These are phyloP conservation scores for Cephalopholis sonnerati DNA, from an alignment of 2,113 vertebrate species.

Conservation along the genomic window DNA sequence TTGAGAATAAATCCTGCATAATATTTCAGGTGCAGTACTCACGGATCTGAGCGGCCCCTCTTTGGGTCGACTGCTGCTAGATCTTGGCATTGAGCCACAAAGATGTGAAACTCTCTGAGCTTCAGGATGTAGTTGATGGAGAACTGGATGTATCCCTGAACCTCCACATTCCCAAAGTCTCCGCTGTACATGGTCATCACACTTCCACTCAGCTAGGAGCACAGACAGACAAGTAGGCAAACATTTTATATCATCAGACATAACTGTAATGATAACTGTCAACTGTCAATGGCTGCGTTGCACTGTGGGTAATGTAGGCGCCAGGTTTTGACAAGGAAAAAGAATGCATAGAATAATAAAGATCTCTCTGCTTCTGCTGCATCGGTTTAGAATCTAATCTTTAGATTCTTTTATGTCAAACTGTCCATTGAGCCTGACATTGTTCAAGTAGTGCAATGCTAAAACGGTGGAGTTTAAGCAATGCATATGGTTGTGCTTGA, in stretches of 20 bases:
- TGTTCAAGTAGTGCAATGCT: not conserved
- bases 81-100: slow-evolving; percentile 91
- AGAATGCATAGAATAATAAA: too few species aligned
- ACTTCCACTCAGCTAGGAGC: slow-evolving; percentile 90
- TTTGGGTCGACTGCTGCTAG: slow-evolving; percentile 91
- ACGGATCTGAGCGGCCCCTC: slow-evolving; percentile 95
- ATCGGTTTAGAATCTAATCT: not conserved
- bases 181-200: slow-evolving; percentile 93
- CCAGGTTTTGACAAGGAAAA: not conserved
- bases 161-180: slow-evolving; percentile 91
- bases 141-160: slow-evolving; percentile 94
- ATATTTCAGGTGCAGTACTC: slow-evolving; percentile 73
- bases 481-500: too few species aligned
- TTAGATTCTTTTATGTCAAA: not conserved
- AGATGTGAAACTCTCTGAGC: slow-evolving; percentile 92
- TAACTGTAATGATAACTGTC: not conserved
- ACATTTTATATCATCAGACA: not conserved
- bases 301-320: too few species aligned
- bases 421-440: not conserved
- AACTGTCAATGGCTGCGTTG: too few species aligned
- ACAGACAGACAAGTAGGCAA: slow-evolving; percentile 9
- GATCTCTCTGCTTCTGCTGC: not conserved
- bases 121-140: slow-evolving; percentile 93
- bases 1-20: not conserved
- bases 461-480: not conserved